Evolutionary conservation across 2,888 invertebrate species (phyloP).

Genomic region (Pseudococcus viburni): DNA sequence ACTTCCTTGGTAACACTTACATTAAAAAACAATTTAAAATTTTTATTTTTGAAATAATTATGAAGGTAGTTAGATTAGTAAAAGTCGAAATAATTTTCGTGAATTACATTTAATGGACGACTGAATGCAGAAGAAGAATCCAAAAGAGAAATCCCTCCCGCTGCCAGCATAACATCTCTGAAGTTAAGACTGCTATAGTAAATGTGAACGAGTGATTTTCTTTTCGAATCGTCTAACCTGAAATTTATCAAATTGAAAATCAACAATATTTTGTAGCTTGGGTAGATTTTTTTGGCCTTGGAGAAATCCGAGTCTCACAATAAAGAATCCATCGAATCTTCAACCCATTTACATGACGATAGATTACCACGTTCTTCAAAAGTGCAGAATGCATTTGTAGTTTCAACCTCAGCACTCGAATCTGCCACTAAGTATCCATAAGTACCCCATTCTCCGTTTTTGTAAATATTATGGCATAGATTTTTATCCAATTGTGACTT

Average conservation of each 20-base stretch:
- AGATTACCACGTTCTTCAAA: slow-evolving; percentile 11
- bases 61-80: too few relatives aligned
- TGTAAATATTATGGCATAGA: slow-evolving; percentile 84
- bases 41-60: not conserved
- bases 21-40: slow-evolving; percentile 68
- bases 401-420: not conserved
- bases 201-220: slow-evolving; percentile 73
- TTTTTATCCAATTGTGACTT: slow-evolving; percentile 79
- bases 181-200: slow-evolving; percentile 90
- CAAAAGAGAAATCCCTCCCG: slow-evolving; percentile 77
- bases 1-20: slow-evolving; percentile 78
- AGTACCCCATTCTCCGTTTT: slow-evolving; percentile 78
- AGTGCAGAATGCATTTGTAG: not conserved
- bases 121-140: not conserved
- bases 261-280: too few relatives aligned
- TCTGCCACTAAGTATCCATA: not conserved
- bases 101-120: not conserved
- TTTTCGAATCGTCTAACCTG: not conserved
- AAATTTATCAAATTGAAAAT: not conserved
- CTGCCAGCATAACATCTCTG: slow-evolving; percentile 90
- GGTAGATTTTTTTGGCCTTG: not conserved
- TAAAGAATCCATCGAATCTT: slow-evolving; percentile 24
- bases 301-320: not conserved
- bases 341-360: slow-evolving; percentile 23
- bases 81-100: not conserved